Evolutionary conservation across 2,888 invertebrate genomes (phyloP).

Genomic region (Escarpia spicata): DNA sequence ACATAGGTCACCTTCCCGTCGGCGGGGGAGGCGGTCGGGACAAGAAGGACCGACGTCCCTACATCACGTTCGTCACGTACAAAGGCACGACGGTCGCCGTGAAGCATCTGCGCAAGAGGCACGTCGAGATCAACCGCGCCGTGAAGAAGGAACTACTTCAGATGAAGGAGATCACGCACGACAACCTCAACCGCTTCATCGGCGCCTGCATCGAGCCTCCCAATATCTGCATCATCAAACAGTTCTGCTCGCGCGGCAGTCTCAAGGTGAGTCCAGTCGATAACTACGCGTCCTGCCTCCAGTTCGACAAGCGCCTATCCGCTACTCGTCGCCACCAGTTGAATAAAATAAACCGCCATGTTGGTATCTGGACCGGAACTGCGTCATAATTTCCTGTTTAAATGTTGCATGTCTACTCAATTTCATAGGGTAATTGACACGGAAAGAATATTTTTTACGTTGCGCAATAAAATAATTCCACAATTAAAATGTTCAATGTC

Average conservation of each 20-base stretch:
- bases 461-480: neutral
- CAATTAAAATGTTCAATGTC: neutral
- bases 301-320: neutral
- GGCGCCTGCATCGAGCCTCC: slow-evolving; percentile 63
- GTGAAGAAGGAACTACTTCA: slow-evolving; percentile 61
- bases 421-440: neutral
- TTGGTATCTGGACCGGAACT: neutral
- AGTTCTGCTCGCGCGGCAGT: slow-evolving; percentile 61
- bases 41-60: slow-evolving; percentile 19
- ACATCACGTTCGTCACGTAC: slow-evolving; percentile 53
- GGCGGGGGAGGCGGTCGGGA: slow-evolving; percentile 28
- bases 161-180: slow-evolving; percentile 61
- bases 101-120: slow-evolving; percentile 72
- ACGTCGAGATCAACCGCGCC: slow-evolving; percentile 51
- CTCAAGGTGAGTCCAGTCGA: slow-evolving; percentile 51
- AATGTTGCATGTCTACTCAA: neutral
- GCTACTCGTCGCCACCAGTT: neutral
- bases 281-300: neutral
- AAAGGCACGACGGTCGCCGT: slow-evolving; percentile 76
- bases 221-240: slow-evolving; percentile 58
- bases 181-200: slow-evolving; percentile 62
- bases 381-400: neutral
- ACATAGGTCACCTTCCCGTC: slow-evolving; percentile 35
- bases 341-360: neutral
- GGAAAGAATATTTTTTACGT: neutral